These are phyloP conservation scores for Tortrix viridana DNA, from an alignment of 2,888 invertebrate genomes.

Conservation along the genomic window DNA sequence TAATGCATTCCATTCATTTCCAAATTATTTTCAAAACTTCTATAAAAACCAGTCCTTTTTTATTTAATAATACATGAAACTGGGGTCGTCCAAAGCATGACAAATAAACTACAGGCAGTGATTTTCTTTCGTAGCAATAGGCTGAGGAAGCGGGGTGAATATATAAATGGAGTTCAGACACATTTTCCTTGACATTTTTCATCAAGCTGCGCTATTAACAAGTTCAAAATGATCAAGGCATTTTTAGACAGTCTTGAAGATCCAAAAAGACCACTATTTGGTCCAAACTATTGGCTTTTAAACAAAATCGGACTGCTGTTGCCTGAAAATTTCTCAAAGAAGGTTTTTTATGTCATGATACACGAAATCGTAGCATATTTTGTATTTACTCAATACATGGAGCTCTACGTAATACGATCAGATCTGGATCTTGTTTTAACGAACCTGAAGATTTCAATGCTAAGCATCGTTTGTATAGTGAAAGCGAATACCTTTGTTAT, in stretches of 20 bases:
- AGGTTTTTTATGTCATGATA: conserved; percentile 51
- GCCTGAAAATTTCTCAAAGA: conserved; percentile 53
- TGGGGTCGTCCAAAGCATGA: conserved; percentile 4
- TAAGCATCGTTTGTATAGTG: conserved; percentile 66
- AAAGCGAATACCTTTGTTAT: conserved; percentile 65
- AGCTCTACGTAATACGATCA: conserved; percentile 64
- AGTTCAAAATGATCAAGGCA: conserved; percentile 50
- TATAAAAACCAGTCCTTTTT: not conserved
- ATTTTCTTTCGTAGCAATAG: conserved; percentile 7
- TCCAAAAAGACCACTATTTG: conserved; percentile 58
- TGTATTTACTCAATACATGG: conserved; percentile 66
- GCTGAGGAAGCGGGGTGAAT: conserved; percentile 40
- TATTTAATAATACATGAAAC: conserved; percentile 18
- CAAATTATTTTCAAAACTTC: not conserved
- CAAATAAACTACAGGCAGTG: conserved; percentile 9
- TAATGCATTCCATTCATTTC: not conserved
- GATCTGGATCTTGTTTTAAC: conserved; percentile 65
- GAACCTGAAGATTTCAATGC: conserved; percentile 71
- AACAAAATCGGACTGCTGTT: conserved; percentile 59
- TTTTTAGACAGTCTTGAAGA: conserved; percentile 58
- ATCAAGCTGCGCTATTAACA: conserved; percentile 13
- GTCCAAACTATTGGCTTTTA: conserved; percentile 69
- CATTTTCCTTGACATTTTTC: conserved; percentile 21
- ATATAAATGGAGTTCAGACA: conserved; percentile 18
- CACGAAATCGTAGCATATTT: conserved; percentile 61